Evolutionary conservation across 2,797 vertebrate species (phyloP).

Genomic region (Gouania willdenowi): DNA sequence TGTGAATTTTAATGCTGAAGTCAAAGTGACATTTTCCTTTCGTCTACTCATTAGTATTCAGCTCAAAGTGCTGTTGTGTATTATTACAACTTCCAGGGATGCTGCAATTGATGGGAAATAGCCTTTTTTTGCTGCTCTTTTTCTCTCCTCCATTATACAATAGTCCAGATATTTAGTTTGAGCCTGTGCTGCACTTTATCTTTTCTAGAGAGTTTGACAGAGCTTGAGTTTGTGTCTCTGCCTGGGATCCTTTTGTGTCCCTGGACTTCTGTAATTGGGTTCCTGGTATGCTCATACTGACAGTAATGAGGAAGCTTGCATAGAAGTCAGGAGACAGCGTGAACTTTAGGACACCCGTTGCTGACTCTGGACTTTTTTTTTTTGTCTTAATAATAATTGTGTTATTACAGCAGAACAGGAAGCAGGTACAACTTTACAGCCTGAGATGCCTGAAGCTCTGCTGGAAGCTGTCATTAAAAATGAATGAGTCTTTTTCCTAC

Average conservation of each 20-base stretch:
- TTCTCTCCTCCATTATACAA: too few relatives aligned
- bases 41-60: neutral
- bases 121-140: too few relatives aligned
- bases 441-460: too few relatives aligned
- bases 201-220: conserved; percentile 1
- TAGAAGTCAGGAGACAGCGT: conserved; percentile 18
- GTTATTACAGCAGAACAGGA: too few relatives aligned
- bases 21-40: too few relatives aligned
- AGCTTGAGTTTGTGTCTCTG: neutral
- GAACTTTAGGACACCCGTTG: conserved; percentile 8
- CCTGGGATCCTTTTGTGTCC: conserved; percentile 4
- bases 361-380: conserved; percentile 22
- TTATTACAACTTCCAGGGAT: neutral
- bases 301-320: conserved; percentile 26
- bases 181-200: neutral
- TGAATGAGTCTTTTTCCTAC: too few relatives aligned
- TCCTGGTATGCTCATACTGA: conserved; percentile 19
- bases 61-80: neutral
- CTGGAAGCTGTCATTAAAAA: too few relatives aligned
- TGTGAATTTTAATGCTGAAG: too few relatives aligned
- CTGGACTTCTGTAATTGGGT: neutral
- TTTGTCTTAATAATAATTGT: neutral
- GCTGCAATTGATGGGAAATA: too few relatives aligned
- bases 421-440: too few relatives aligned
- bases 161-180: too few relatives aligned